A percentile compares a stretch with the other conserved stretches of the same genome.
Evolutionary conservation across 2,113 vertebrate species (phyloP).

Genomic region (Albula goreensis): DNA sequence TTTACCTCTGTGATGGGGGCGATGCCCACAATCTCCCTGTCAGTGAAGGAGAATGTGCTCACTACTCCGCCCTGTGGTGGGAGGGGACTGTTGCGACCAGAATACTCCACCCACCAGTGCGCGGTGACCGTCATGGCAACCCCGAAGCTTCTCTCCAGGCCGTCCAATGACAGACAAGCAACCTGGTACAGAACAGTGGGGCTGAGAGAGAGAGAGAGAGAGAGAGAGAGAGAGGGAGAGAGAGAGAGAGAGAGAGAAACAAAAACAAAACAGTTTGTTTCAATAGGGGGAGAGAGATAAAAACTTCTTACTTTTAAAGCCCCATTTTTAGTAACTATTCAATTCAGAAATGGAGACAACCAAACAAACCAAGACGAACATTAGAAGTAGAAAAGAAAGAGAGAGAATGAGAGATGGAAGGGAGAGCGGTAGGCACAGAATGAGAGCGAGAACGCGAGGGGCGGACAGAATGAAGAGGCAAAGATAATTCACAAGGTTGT

Average conservation of each 20-base stretch:
- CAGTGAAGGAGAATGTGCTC: conserved; percentile 62
- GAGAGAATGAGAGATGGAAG: too few relatives aligned
- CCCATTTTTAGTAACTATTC: too few relatives aligned
- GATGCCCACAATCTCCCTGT: conserved; percentile 62
- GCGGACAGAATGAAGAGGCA: too few relatives aligned
- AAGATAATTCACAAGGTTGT: too few relatives aligned
- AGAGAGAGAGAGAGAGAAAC: neutral
- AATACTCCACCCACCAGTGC: conserved; percentile 69
- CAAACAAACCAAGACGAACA: too few relatives aligned
- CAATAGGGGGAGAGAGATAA: too few relatives aligned
- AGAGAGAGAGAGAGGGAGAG: neutral
- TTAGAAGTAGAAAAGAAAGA: too few relatives aligned
- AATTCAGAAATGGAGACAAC: too few relatives aligned
- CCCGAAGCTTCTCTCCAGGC: conserved; percentile 53
- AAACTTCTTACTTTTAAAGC: too few relatives aligned
- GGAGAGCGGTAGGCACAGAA: too few relatives aligned
- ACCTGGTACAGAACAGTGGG: conserved; percentile 51
- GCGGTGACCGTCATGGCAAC: conserved; percentile 62
- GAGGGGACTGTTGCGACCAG: conserved; percentile 10
- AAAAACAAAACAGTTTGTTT: too few relatives aligned
- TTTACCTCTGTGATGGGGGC: conserved; percentile 65
- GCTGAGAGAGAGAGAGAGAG: conserved; percentile 38
- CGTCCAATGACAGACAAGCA: conserved; percentile 59
- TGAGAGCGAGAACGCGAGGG: too few relatives aligned
- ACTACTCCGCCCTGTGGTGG: conserved; percentile 37